These are phyloP conservation scores for Pseudopodoces humilis DNA, from an alignment of 2,113 vertebrate genomes.

Conservation along the genomic window DNA sequence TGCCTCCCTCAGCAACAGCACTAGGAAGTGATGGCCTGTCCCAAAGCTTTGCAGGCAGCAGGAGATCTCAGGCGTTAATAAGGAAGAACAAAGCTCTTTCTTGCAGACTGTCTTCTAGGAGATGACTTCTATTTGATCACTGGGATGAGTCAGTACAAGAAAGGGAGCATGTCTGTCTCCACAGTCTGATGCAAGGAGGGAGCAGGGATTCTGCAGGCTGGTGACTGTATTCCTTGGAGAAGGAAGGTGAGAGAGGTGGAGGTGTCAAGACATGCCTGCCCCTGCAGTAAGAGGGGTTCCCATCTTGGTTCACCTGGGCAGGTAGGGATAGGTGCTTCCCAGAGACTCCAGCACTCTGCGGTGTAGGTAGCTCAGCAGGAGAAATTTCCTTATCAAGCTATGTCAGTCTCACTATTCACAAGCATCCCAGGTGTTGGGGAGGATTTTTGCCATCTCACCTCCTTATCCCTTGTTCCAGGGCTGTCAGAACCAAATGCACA, in stretches of 20 bases:
- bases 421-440: accelerated
- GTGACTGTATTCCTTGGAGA: background rate
- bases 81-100: slow-evolving; percentile 12
- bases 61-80: background rate
- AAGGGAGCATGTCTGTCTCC: background rate
- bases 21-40: background rate
- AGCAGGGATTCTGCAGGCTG: background rate
- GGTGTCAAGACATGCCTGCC: background rate
- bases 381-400: background rate
- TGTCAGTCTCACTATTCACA: background rate
- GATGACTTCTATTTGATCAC: slow-evolving; percentile 49
- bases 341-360: accelerated
- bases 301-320: background rate
- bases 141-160: background rate
- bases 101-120: background rate
- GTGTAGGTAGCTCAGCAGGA: background rate
- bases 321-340: background rate
- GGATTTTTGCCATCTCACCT: background rate
- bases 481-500: background rate
- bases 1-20: background rate
- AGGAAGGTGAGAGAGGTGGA: background rate
- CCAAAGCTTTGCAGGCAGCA: background rate
- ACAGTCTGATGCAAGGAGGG: background rate
- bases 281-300: background rate
- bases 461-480: background rate